Evolutionary conservation across 2,888 invertebrate genomes (phyloP).

Genomic region (Drosophila setosimentum): DNA sequence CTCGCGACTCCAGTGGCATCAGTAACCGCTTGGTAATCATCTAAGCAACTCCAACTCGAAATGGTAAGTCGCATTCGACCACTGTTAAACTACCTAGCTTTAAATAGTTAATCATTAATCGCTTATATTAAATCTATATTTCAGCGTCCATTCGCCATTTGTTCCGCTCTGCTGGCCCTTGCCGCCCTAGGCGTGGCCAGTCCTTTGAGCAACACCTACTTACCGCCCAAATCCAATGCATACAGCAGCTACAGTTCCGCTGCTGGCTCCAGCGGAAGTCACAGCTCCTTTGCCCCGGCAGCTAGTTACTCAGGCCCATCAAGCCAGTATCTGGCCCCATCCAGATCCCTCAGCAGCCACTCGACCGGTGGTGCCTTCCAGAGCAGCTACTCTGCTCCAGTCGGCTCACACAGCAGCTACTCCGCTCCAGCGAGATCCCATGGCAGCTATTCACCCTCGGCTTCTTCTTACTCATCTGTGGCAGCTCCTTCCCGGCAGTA

Average conservation of each 20-base stretch:
- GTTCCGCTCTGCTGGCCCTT: slow-evolving; percentile 44
- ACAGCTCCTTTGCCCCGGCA: slow-evolving; percentile 29
- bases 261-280: slow-evolving; percentile 33
- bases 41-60: slow-evolving; percentile 30
- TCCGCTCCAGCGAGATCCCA: slow-evolving; percentile 22
- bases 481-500: slow-evolving; percentile 48
- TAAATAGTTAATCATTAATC: background rate
- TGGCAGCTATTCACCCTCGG: slow-evolving; percentile 22
- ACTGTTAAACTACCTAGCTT: background rate
- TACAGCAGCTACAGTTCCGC: slow-evolving; percentile 57
- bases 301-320: slow-evolving; percentile 28
- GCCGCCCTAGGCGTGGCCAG: slow-evolving; percentile 47
- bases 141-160: slow-evolving; percentile 51
- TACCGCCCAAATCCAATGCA: slow-evolving; percentile 65
- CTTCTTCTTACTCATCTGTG: slow-evolving; percentile 13
- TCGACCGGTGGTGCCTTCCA: slow-evolving; percentile 8
- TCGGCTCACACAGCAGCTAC: slow-evolving; percentile 1
- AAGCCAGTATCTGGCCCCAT: slow-evolving; percentile 33
- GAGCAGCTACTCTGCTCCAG: slow-evolving; percentile 25
- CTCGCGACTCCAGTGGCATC: slow-evolving; percentile 50
- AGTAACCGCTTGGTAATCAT: slow-evolving; percentile 54
- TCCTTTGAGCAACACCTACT: slow-evolving; percentile 60
- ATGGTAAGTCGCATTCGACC: slow-evolving; percentile 60
- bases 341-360: background rate
- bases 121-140: background rate